phyloP scores from a whole-genome alignment of 2,113 vertebrate genomes.

The Ctenodactylus gundi region DNA sequence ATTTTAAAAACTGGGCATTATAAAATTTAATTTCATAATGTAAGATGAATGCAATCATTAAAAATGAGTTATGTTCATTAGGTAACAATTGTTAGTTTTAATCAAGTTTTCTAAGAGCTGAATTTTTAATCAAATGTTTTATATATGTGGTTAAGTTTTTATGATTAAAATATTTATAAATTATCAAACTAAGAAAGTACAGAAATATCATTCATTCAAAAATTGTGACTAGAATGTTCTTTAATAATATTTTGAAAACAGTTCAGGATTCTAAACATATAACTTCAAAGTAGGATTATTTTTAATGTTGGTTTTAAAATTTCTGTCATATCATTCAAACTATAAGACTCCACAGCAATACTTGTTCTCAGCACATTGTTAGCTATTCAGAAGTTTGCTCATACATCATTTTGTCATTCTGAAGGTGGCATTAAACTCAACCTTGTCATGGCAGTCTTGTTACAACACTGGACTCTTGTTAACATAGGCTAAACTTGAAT shows the following conservation, averaged over 20 bases:
- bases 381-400: constrained; percentile 42
- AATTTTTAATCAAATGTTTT: constrained; percentile 30
- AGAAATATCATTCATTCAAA: constrained; percentile 38
- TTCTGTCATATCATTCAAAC: constrained; percentile 31
- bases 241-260: constrained; percentile 41
- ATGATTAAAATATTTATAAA: constrained; percentile 24
- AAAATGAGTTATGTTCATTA: constrained; percentile 24
- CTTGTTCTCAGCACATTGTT: constrained; percentile 15
- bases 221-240: constrained; percentile 12
- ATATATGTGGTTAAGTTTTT: constrained; percentile 17
- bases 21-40: constrained; percentile 23
- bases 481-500: constrained; percentile 69
- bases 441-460: constrained; percentile 56
- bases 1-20: constrained; percentile 44
- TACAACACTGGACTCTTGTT: constrained; percentile 60
- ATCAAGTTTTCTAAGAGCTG: constrained; percentile 45
- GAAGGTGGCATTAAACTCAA: not conserved
- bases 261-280: not conserved
- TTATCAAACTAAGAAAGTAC: constrained; percentile 19
- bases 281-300: constrained; percentile 38
- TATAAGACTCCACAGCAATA: not conserved
- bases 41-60: constrained; percentile 11
- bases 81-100: constrained; percentile 46
- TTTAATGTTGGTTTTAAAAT: constrained; percentile 36
- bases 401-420: constrained; percentile 48